A percentile compares a stretch with the other conserved stretches of the same genome.
These are phyloP conservation scores for Sycophila texana DNA, from an alignment of 2,888 invertebrate genomes.

Conservation along the genomic window DNA sequence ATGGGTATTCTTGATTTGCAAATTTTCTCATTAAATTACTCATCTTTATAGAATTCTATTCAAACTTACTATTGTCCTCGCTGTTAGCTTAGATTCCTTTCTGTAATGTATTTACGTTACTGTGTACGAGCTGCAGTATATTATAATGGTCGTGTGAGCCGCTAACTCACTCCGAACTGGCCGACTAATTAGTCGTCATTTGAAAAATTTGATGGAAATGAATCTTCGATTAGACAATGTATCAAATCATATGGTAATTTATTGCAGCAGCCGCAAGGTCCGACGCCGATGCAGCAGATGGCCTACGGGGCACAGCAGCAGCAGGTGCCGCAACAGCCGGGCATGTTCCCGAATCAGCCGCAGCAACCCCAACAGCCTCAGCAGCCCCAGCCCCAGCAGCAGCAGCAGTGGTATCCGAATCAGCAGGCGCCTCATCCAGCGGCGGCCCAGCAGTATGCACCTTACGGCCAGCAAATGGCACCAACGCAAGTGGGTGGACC, in stretches of 20 bases:
- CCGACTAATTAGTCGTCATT: no score
- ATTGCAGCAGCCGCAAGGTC: constrained; percentile 63
- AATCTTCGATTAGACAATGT: no score
- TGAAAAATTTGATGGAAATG: no score
- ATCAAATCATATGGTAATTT: background rate
- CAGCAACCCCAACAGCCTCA: constrained; percentile 69
- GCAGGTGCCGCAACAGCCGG: constrained; percentile 75
- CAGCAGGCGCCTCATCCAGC: constrained; percentile 69
- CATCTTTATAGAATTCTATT: no score
- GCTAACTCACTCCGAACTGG: no score
- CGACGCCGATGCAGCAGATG: constrained; percentile 68
- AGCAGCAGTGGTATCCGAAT: constrained; percentile 73
- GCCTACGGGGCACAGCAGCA: constrained; percentile 70
- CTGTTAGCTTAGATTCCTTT: no score
- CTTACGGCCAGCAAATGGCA: constrained; percentile 77
- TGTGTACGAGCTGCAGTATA: no score
- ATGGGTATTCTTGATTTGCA: no score
- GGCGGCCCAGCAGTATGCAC: constrained; percentile 73
- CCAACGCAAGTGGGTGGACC: constrained; percentile 68
- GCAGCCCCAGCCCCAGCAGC: constrained; percentile 67
- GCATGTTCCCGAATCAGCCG: constrained; percentile 61
- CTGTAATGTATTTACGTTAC: no score
- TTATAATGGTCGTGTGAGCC: no score
- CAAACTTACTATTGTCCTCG: no score
- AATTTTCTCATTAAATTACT: no score